Conservation (phyloP, 2,888 invertebrate genomes). For the Pammene aurita region DNA sequence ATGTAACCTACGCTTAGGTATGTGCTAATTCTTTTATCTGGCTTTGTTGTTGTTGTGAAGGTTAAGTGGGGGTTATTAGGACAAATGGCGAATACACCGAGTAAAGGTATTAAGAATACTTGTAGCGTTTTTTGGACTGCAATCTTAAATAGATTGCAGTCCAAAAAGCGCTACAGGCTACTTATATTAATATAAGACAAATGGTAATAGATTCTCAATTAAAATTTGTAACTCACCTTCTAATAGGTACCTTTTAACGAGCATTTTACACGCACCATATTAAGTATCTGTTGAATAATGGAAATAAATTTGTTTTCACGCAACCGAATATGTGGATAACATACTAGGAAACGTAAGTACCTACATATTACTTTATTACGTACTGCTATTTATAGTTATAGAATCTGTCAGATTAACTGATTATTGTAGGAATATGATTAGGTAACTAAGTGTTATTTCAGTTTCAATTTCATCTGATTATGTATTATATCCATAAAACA, state of each 20-base stretch:
- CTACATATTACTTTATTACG: constrained; percentile 41
- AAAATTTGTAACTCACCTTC: constrained; percentile 23
- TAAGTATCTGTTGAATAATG: constrained; percentile 55
- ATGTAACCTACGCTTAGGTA: too few relatives aligned
- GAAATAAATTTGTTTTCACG: constrained; percentile 61
- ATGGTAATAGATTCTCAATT: neutral
- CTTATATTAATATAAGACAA: neutral
- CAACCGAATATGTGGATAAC: constrained; percentile 52
- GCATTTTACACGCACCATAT: constrained; percentile 53
- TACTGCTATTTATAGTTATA: constrained; percentile 21
- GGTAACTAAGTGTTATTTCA: constrained; percentile 2
- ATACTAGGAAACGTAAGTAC: constrained; percentile 53
- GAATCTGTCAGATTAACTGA: neutral
- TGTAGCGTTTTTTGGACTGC: too few relatives aligned
- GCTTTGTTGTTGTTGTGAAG: too few relatives aligned
- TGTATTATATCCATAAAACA: neutral
- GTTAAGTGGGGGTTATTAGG: too few relatives aligned
- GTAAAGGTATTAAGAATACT: too few relatives aligned
- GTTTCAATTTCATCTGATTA: neutral
- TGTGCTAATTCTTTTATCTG: too few relatives aligned
- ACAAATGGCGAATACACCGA: too few relatives aligned
- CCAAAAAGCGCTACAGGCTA: too few relatives aligned
- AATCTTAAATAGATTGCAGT: too few relatives aligned
- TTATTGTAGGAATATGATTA: neutral
- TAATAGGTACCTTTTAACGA: constrained; percentile 45